Base-by-base conservation (phyloP, 2,797 vertebrate genomes). In the Scolopax bukidnonensis region DNA sequence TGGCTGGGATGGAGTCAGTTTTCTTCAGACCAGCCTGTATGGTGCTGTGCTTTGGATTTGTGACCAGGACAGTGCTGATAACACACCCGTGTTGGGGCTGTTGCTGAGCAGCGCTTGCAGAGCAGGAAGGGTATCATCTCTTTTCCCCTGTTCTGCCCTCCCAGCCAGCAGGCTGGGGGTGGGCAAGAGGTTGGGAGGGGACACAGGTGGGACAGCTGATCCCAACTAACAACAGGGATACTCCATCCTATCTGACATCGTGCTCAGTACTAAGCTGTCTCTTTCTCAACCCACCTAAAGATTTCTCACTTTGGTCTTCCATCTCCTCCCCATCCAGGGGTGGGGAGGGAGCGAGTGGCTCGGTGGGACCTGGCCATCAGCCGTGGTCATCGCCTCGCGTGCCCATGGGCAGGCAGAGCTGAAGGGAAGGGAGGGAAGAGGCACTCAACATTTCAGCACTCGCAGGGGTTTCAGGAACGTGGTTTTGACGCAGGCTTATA, bases 321-420 rank as follows among this genome's bases (percentile, higher is more conserved):
- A 12, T 57, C 25, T 74, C 51, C 54, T 12, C 20, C 10, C 28
- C 1, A 2, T 53, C 15, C 18, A 11, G 2, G 1, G 4, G 17
- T 5, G 40, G 33, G 27, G 38, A 63, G 21, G 25, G 9, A 57
- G 36, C 0, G 1, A 67, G 60, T 1, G 2, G 59, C 40, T 48
- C 12, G 1, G 2, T 1, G 15, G 30, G n/a, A 11, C 19, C 28
- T 23, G 0, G 5, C 56, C 40, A 25, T 36, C 0, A 19, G 47
- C 8, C 2, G 10, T 16, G 18, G 32, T n/a, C 54, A 69, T 56
- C 32, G 41, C 0, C 1, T 45, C n/a, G 7, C 13, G 8, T 7
- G 50, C 64, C 23, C 13, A 21, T 8, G 8, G 50, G 45, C 41
- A 51, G 24, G 74, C 32, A 84, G 41, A 65, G 41, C 45, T 3